Percentiles rank a stretch among this genome's conserved stretches.
These are phyloP conservation scores for Poeciliopsis retropinna DNA, from an alignment of 2,113 vertebrate genomes.

Conservation along the genomic window DNA sequence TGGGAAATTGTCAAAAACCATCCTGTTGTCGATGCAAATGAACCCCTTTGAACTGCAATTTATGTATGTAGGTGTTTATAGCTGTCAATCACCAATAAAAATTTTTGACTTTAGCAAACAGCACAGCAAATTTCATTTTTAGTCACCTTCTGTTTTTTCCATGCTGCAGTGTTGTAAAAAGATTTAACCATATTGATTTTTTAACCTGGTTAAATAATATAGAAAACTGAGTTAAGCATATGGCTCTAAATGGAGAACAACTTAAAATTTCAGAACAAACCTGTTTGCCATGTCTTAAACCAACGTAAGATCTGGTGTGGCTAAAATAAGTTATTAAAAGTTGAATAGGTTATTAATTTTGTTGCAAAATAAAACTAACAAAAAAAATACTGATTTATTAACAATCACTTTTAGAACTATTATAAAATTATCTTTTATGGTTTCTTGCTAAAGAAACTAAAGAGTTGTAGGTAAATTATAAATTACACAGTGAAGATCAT, in stretches of 20 bases:
- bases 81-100: conserved; percentile 75
- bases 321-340: too few species aligned
- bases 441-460: too few species aligned
- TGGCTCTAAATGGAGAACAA: conserved; percentile 27
- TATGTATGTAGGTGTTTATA: conserved; percentile 73
- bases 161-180: conserved; percentile 33
- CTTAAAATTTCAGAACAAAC: not conserved
- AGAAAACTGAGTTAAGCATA: conserved; percentile 10
- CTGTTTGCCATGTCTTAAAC: not conserved
- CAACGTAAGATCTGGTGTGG: too few species aligned
- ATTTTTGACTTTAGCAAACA: conserved; percentile 54
- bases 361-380: too few species aligned
- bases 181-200: conserved; percentile 34
- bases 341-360: too few species aligned
- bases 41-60: conserved; percentile 73
- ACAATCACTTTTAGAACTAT: too few species aligned
- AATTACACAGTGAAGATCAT: too few species aligned
- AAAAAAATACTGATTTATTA: too few species aligned
- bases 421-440: too few species aligned
- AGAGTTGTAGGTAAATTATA: too few species aligned
- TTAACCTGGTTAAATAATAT: conserved; percentile 35
- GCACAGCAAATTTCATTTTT: conserved; percentile 43
- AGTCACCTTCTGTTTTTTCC: conserved; percentile 55
- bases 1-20: conserved; percentile 79
- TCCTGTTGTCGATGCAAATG: conserved; percentile 80